Percentiles rank a stretch among this genome's conserved stretches.
phyloP scores from a whole-genome alignment of 2,888 invertebrate genomes.

The Drosophila neoperkinsi region DNA sequence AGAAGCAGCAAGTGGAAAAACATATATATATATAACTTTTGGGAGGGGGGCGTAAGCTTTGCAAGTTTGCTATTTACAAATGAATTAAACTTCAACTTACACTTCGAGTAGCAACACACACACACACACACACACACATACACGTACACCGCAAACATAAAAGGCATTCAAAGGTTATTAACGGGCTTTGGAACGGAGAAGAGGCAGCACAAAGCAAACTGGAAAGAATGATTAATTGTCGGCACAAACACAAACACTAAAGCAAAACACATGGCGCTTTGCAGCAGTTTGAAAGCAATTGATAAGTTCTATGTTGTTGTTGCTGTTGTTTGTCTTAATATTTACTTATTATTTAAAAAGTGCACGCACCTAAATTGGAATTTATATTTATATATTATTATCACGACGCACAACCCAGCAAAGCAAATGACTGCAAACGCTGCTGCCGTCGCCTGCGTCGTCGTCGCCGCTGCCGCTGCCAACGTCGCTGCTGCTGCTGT shows the following conservation, averaged over 20 bases:
- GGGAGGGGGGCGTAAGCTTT: slow-evolving; percentile 10
- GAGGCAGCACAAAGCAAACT: slow-evolving; percentile 40
- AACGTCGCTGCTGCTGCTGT: slow-evolving; percentile 25
- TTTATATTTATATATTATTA: slow-evolving; percentile 47
- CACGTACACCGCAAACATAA: slow-evolving; percentile 2
- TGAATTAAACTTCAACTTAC: slow-evolving; percentile 39
- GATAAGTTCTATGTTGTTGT: slow-evolving; percentile 21
- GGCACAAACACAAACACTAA: slow-evolving; percentile 12
- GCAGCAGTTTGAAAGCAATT: slow-evolving; percentile 45
- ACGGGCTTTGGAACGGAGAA: slow-evolving; percentile 36
- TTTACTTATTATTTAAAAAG: slow-evolving; percentile 6
- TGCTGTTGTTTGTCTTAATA: background rate
- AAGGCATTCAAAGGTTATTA: slow-evolving; percentile 68
- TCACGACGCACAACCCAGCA: slow-evolving; percentile 62
- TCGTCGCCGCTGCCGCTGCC: slow-evolving; percentile 32
- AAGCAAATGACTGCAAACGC: slow-evolving; percentile 47
- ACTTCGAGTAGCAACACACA: slow-evolving; percentile 11
- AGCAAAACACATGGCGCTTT: slow-evolving; percentile 37
- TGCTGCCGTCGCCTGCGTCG: slow-evolving; percentile 45
- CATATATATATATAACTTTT: background rate
- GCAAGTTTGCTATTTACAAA: slow-evolving; percentile 37
- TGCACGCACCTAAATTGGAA: slow-evolving; percentile 73
- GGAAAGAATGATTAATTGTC: slow-evolving; percentile 64
- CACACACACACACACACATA: slow-evolving; percentile 9
- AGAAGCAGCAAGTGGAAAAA: slow-evolving; percentile 3